phyloP scores from a whole-genome alignment of 2,888 invertebrate species.

The Oxycera nigricornis region DNA sequence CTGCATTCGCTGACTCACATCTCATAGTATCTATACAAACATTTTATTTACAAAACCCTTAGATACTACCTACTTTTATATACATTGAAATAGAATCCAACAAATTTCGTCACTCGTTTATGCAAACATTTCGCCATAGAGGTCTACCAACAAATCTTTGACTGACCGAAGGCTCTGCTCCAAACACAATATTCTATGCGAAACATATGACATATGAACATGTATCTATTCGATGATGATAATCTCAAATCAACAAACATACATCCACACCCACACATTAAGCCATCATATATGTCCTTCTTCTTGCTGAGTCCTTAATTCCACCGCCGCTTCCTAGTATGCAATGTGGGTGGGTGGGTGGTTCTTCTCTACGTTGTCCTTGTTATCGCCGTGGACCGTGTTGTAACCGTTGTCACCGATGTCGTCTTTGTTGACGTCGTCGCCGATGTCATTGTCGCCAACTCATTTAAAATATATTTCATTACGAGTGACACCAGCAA shows the following conservation, averaged over 20 bases:
- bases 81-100: constrained; percentile 5
- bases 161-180: too few species aligned
- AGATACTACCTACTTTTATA: constrained; percentile 26
- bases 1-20: background rate
- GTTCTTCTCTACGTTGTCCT: constrained; percentile 29
- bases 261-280: background rate
- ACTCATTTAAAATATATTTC: constrained; percentile 45
- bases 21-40: background rate
- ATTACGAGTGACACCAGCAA: constrained; percentile 43
- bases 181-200: too few species aligned
- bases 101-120: background rate
- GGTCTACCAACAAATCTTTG: too few species aligned
- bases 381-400: constrained; percentile 13
- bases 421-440: constrained; percentile 15
- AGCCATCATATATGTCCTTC: background rate
- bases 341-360: too few species aligned
- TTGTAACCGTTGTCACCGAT: background rate
- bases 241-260: background rate
- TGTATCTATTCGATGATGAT: background rate
- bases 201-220: too few species aligned
- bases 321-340: too few species aligned
- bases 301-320: background rate
- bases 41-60: constrained; percentile 36
- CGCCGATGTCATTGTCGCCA: constrained; percentile 16
- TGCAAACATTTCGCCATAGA: too few species aligned